These are phyloP conservation scores for Anarsia innoxiella DNA, from an alignment of 2,888 invertebrate genomes.

Conservation along the genomic window DNA sequence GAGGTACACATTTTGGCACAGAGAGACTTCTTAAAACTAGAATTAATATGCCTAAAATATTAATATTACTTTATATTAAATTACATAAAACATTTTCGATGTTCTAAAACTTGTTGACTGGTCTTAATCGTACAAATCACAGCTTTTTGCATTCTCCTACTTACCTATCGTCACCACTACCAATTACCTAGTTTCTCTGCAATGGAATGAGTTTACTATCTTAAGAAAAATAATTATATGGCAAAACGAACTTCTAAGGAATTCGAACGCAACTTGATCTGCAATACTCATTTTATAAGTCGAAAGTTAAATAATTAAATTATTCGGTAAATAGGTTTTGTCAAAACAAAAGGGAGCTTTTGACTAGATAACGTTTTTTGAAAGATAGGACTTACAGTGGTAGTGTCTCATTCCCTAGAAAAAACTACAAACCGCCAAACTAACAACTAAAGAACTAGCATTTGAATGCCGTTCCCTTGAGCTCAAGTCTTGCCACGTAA, in stretches of 20 bases:
- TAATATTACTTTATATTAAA: slow-evolving; percentile 57
- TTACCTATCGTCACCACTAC: slow-evolving; percentile 67
- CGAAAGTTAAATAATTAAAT: too few species aligned
- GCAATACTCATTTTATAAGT: not conserved
- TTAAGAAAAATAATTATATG: slow-evolving; percentile 55
- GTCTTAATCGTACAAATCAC: slow-evolving; percentile 74
- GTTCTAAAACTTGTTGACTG: slow-evolving; percentile 74
- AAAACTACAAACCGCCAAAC: too few species aligned
- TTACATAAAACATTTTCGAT: slow-evolving; percentile 72
- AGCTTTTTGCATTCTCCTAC: slow-evolving; percentile 71
- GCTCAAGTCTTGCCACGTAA: slow-evolving; percentile 4
- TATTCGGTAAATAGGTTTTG: too few species aligned
- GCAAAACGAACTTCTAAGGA: slow-evolving; percentile 36
- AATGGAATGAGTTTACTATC: slow-evolving; percentile 62
- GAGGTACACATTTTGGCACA: slow-evolving; percentile 90
- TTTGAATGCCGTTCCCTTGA: slow-evolving; percentile 1
- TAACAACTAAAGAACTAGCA: too few species aligned
- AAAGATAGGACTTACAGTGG: too few species aligned
- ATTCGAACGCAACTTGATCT: not conserved
- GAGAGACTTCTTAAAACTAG: slow-evolving; percentile 77
- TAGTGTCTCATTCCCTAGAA: too few species aligned
- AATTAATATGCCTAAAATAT: slow-evolving; percentile 60
- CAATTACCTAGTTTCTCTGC: slow-evolving; percentile 52
- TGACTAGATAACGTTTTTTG: too few species aligned
- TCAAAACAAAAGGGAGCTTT: too few species aligned